Evolutionary conservation across 2,888 invertebrate genomes (phyloP), one percentile per base, ranked within the genome.

Genomic region (Strigamia crassipes): DNA sequence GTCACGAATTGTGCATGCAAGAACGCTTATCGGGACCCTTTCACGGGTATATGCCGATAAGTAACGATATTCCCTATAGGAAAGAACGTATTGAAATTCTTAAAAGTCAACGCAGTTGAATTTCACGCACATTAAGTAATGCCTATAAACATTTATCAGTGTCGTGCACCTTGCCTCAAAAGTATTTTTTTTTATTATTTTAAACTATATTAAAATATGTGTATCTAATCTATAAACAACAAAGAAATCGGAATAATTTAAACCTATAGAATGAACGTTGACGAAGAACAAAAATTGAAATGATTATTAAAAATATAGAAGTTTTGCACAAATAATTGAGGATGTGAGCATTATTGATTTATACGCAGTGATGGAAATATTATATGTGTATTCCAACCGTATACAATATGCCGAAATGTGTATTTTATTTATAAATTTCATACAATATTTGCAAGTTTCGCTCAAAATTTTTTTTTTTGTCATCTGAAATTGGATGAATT

Each of bases 1-100:
- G 73, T 73, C 73, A 73, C 73, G 73, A 73, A 73, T 73, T 73
- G 73, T 73, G 73, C 73, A 73, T 73, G 73, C 73, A 73, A 73
- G 73, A 73, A 73, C 31, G 73, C 73, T 73, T 73, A 73, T 73
- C 73, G 73, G 73, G 73, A 73, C 73, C 73, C 31, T 31, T 73
- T 73, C 73, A 73, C 73, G 73, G 73, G 73, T 73, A 31, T 73
- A 31, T 73, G 73, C 31, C 73, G 73, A 73, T 73, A 73, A 73
- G 73, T 73, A 73, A 73, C 73, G 73, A 73, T 73, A 73, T 73
- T 73, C 73, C 73, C 73, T 31, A 31, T 27, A 73, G 73, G 73
- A 73, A 73, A 73, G 73, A 73, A 73, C 73, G 73, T 73, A 73
- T 73, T 73, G 73, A 73, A 73, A 73, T 73, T 27, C 73, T 73